Evolutionary conservation across 2,888 invertebrate genomes (phyloP).

Genomic region (Dryobota labecula): DNA sequence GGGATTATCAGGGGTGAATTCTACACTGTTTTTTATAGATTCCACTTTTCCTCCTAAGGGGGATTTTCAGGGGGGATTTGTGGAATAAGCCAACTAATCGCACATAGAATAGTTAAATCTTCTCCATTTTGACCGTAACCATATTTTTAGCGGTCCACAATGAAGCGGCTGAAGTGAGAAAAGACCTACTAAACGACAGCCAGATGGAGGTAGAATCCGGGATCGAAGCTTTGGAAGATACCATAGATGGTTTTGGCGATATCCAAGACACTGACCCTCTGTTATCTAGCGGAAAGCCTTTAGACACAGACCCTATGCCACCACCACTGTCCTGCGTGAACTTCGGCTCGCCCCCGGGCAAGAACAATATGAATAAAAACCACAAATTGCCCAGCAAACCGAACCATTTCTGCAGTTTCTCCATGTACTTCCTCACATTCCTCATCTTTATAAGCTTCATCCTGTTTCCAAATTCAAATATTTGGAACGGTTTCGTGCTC

Average conservation of each 20-base stretch:
- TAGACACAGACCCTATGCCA: slow-evolving; percentile 63
- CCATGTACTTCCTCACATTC: slow-evolving; percentile 84
- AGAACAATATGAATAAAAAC: slow-evolving; percentile 71
- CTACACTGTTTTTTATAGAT: no score
- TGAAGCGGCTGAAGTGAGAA: slow-evolving; percentile 76
- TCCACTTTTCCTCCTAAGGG: no score
- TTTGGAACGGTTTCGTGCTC: slow-evolving; percentile 86
- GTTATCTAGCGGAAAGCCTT: slow-evolving; percentile 61
- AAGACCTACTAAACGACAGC: slow-evolving; percentile 75
- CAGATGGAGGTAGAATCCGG: slow-evolving; percentile 88
- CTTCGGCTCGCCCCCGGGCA: slow-evolving; percentile 80
- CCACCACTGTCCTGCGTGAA: slow-evolving; percentile 68
- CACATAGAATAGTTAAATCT: neutral
- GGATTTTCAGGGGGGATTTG: no score
- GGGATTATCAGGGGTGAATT: no score
- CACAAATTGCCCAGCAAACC: slow-evolving; percentile 58
- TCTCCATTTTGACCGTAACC: slow-evolving; percentile 2
- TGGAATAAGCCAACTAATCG: no score
- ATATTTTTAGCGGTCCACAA: slow-evolving; percentile 71
- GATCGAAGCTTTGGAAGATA: slow-evolving; percentile 88
- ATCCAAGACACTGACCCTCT: slow-evolving; percentile 70
- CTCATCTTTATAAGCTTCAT: slow-evolving; percentile 79
- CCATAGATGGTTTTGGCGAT: slow-evolving; percentile 80
- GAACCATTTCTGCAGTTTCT: slow-evolving; percentile 79
- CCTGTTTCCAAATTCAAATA: slow-evolving; percentile 81